A percentile compares a stretch with the other conserved stretches of the same genome.
These are phyloP conservation scores for Patiria miniata DNA, from an alignment of 35 echinoderm and acorn worm species.

Conservation along the genomic window DNA sequence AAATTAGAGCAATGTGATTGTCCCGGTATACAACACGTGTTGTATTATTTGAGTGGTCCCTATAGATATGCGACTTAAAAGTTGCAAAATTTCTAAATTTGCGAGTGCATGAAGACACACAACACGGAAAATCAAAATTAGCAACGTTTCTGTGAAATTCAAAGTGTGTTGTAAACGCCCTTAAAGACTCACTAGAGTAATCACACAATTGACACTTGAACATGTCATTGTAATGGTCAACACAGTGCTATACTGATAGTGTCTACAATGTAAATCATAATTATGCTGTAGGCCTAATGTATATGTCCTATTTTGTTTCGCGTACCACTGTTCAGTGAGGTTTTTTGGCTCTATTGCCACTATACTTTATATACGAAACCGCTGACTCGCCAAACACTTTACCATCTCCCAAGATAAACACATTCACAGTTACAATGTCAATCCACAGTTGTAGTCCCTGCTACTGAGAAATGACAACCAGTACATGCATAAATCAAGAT, in stretches of 20 bases:
- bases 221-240: background rate
- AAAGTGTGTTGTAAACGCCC: background rate
- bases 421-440: background rate
- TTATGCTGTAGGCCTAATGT: background rate
- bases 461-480: no score
- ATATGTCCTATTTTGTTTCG: background rate
- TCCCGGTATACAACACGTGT: background rate
- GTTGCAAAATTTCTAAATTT: slow-evolving; percentile 6
- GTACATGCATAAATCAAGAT: no score
- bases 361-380: background rate
- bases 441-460: no score
- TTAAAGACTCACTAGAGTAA: background rate
- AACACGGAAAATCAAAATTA: slow-evolving; percentile 49
- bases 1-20: slow-evolving; percentile 32
- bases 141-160: slow-evolving; percentile 37
- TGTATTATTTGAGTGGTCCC: slow-evolving; percentile 16
- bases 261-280: background rate
- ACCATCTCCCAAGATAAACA: background rate
- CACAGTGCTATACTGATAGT: background rate
- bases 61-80: slow-evolving; percentile 34
- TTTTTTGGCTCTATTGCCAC: background rate
- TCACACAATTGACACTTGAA: background rate
- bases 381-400: background rate
- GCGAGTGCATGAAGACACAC: slow-evolving; percentile 6
- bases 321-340: background rate